A percentile compares a stretch with the other conserved stretches of the same genome.
Conservation (phyloP, 1,140 invertebrate species). For the Thaumatotibia leucotreta region DNA sequence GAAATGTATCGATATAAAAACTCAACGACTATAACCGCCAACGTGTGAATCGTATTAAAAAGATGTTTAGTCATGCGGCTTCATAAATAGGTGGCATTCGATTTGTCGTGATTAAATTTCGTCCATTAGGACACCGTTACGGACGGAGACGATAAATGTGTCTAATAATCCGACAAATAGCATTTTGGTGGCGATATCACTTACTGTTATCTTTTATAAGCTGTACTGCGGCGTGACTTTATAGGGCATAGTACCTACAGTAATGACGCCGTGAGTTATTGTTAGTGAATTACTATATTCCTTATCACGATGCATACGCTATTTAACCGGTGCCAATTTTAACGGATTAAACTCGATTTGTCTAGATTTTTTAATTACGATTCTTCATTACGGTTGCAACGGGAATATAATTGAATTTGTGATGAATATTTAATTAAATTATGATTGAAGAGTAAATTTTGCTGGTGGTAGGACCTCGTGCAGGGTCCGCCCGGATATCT, state of each 20-base stretch:
- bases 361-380: no score
- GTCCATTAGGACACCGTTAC: constrained; percentile 71
- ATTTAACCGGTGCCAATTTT: no score
- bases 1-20: constrained; percentile 74
- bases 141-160: constrained; percentile 61
- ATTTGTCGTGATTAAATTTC: constrained; percentile 75
- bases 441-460: no score
- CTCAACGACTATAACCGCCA: constrained; percentile 73
- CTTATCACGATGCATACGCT: no score
- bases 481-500: no score
- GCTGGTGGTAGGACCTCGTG: no score
- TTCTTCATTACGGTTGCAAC: no score
- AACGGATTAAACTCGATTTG: no score
- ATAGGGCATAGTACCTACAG: background rate
- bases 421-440: no score
- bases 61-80: constrained; percentile 73
- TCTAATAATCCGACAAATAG: constrained; percentile 66
- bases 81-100: constrained; percentile 75
- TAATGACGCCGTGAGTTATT: no score
- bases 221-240: constrained; percentile 4
- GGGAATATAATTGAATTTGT: no score
- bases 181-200: constrained; percentile 56
- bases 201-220: constrained; percentile 46
- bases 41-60: constrained; percentile 77
- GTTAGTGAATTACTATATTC: no score